Conservation (phyloP, 2,888 invertebrate species). For the Panzeria rudis region DNA sequence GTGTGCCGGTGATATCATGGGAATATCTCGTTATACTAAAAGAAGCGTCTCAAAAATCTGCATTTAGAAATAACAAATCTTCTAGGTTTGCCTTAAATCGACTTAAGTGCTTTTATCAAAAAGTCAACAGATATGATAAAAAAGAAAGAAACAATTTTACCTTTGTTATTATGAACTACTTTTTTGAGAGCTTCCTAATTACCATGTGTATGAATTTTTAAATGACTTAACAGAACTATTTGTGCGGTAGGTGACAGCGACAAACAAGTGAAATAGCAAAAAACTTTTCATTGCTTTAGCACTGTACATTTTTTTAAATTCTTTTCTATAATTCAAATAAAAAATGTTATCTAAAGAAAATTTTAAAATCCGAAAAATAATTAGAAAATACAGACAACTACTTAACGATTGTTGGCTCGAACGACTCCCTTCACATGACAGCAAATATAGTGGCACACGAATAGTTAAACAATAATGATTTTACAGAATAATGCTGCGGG, state of each 20-base stretch:
- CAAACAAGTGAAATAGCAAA: conserved; percentile 13
- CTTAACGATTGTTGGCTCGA: conserved; percentile 13
- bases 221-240: conserved; percentile 43
- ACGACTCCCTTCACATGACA: conserved; percentile 25
- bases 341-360: conserved; percentile 37
- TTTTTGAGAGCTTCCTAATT: not conserved
- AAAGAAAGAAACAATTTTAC: no score
- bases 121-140: no score
- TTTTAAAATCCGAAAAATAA: conserved; percentile 2
- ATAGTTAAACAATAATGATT: conserved; percentile 32
- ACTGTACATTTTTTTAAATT: conserved; percentile 7
- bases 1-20: no score
- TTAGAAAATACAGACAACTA: not conserved
- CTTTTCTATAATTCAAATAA: not conserved
- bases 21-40: no score
- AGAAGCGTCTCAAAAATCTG: no score
- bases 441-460: conserved; percentile 38
- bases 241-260: conserved; percentile 29
- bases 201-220: conserved; percentile 43
- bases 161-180: not conserved
- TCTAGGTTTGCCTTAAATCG: no score
- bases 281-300: conserved; percentile 2
- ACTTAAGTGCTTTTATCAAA: no score
- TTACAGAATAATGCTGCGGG: conserved; percentile 15
- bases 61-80: no score